phyloP scores from a whole-genome alignment of 2,888 invertebrate genomes.

The Archips xylosteana region DNA sequence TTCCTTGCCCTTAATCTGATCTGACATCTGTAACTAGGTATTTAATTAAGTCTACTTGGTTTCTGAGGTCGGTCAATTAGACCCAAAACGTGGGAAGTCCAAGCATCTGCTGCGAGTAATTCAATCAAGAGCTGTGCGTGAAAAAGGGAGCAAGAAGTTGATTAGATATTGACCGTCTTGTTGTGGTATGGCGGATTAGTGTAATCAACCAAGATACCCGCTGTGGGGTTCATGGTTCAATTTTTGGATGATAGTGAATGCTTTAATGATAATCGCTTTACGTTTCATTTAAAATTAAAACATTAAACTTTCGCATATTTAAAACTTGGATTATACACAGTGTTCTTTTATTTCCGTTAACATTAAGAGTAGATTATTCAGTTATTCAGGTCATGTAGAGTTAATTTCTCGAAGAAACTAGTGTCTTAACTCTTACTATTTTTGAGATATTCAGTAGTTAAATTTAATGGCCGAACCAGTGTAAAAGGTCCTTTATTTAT shows the following conservation, averaged over 20 bases:
- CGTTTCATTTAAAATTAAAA: no score
- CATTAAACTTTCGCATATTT: no score
- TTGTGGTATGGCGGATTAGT: conserved; percentile 7
- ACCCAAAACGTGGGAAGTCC: conserved; percentile 51
- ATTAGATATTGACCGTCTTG: conserved; percentile 12
- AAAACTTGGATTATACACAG: no score
- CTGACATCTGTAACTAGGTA: background rate
- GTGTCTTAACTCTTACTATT: no score
- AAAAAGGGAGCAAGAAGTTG: conserved; percentile 38
- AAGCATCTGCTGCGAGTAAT: conserved; percentile 43
- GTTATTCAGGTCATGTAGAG: no score
- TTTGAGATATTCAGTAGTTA: no score
- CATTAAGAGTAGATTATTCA: no score
- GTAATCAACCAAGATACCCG: background rate
- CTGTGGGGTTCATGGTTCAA: background rate
- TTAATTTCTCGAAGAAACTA: no score
- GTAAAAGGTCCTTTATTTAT: no score
- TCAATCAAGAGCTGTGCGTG: conserved; percentile 40
- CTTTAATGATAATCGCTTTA: background rate
- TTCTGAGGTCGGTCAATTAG: conserved; percentile 50
- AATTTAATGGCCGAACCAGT: no score
- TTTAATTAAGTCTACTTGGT: conserved; percentile 18
- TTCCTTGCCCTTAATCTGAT: conserved; percentile 18
- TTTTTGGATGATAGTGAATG: background rate
- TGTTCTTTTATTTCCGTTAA: no score